These are phyloP conservation scores for Agrochola lychnidis DNA, from an alignment of 2,888 invertebrate species.

Conservation along the genomic window DNA sequence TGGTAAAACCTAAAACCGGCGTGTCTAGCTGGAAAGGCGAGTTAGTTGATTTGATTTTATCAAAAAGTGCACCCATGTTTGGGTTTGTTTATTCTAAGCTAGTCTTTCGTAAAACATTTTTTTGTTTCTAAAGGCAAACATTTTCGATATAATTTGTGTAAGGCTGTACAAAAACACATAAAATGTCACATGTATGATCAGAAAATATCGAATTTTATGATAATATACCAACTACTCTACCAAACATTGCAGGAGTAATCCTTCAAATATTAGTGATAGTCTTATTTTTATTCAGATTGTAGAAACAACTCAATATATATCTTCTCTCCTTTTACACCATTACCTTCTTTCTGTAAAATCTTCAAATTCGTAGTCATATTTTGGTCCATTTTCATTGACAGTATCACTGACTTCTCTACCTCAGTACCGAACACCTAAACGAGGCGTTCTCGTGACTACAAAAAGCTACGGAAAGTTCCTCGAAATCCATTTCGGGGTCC, in stretches of 20 bases:
- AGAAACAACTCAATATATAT: not conserved
- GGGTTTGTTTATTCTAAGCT: not conserved
- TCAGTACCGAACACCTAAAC: slow-evolving; percentile 64
- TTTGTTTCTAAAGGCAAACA: not conserved
- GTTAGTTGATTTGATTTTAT: slow-evolving; percentile 13
- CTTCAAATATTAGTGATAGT: too few relatives aligned
- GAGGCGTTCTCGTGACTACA: slow-evolving; percentile 74
- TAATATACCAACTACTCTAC: not conserved
- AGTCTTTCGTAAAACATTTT: not conserved
- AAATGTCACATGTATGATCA: not conserved
- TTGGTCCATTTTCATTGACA: not conserved
- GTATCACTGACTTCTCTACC: slow-evolving; percentile 9
- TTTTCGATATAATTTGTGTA: too few relatives aligned
- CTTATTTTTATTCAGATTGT: too few relatives aligned
- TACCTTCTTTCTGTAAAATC: not conserved
- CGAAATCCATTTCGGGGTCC: slow-evolving; percentile 70
- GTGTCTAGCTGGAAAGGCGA: not conserved
- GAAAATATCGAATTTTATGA: not conserved
- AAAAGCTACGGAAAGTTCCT: slow-evolving; percentile 69
- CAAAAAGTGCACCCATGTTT: not conserved
- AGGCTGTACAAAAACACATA: too few relatives aligned
- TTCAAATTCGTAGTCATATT: not conserved
- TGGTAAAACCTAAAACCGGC: slow-evolving; percentile 1
- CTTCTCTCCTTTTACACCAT: not conserved
- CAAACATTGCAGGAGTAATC: not conserved